These are phyloP conservation scores for Anodontia alba DNA, from an alignment of 2,888 invertebrate species.

Conservation along the genomic window DNA sequence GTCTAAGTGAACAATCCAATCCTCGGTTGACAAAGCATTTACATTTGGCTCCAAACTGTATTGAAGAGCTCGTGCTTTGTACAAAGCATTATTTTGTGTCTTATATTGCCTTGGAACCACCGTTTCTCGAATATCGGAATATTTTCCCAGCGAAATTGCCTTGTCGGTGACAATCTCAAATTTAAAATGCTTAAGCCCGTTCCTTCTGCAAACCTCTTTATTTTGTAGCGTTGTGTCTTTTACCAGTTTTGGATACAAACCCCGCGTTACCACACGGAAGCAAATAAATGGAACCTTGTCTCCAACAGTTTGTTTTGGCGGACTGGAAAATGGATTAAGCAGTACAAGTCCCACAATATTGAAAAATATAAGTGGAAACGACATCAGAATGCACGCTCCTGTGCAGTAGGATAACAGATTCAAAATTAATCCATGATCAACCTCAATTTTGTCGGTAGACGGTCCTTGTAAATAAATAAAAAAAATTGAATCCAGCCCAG, in stretches of 20 bases:
- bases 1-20: constrained; percentile 43
- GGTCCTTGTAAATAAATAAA: not conserved
- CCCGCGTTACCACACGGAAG: no score
- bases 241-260: no score
- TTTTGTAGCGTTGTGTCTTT: no score
- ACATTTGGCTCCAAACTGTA: constrained; percentile 28
- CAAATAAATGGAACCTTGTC: no score
- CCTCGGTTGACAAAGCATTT: constrained; percentile 23
- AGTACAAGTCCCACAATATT: no score
- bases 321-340: no score
- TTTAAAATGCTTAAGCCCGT: constrained; percentile 66
- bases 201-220: constrained; percentile 43
- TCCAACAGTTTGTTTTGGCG: no score
- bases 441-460: not conserved
- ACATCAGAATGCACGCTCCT: not conserved
- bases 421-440: no score
- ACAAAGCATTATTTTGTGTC: constrained; percentile 24
- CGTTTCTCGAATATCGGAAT: constrained; percentile 22
- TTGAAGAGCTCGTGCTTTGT: no score
- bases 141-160: constrained; percentile 26
- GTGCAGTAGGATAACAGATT: not conserved
- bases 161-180: no score
- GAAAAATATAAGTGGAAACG: no score
- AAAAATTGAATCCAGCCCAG: no score
- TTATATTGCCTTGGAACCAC: constrained; percentile 30